Percentiles rank a stretch among this genome's conserved stretches.
Evolutionary conservation across 2,113 vertebrate genomes (phyloP).

Genomic region (Mastomys coucha): DNA sequence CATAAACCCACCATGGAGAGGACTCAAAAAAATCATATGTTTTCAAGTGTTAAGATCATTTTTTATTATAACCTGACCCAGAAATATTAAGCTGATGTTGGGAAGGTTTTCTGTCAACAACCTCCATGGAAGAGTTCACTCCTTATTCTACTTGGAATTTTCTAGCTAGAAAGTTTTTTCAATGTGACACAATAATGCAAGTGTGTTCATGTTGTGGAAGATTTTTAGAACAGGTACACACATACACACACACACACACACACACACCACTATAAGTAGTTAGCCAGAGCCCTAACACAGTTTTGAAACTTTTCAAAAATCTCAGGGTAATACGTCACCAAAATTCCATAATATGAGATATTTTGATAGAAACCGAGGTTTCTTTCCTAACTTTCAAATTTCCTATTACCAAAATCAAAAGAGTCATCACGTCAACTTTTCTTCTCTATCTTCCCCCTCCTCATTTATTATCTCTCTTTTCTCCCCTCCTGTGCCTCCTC

Average conservation of each 20-base stretch:
- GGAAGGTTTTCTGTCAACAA: not conserved
- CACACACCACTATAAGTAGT: not conserved
- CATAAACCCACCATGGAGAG: not conserved
- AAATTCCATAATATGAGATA: slow-evolving; percentile 43
- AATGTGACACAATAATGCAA: not conserved
- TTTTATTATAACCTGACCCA: not conserved
- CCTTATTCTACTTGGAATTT: not conserved
- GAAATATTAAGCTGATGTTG: not conserved
- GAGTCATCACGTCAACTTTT: not conserved
- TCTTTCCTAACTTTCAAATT: slow-evolving; percentile 46
- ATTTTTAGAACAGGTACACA: not conserved
- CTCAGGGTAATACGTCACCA: slow-evolving; percentile 45
- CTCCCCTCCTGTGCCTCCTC: not conserved
- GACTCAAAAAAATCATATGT: not conserved
- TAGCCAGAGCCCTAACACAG: rapidly evolving
- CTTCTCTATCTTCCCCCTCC: not conserved
- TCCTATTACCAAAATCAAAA: slow-evolving; percentile 51
- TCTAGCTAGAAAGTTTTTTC: slow-evolving; percentile 5
- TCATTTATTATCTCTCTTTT: too few relatives aligned
- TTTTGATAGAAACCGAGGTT: not conserved
- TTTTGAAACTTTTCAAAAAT: not conserved
- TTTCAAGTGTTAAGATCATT: not conserved
- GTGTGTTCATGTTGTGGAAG: not conserved
- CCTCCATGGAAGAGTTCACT: not conserved
- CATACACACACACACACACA: not conserved